phyloP scores from a whole-genome alignment of 2,888 invertebrate species.

The Drosophila sordidapex region DNA sequence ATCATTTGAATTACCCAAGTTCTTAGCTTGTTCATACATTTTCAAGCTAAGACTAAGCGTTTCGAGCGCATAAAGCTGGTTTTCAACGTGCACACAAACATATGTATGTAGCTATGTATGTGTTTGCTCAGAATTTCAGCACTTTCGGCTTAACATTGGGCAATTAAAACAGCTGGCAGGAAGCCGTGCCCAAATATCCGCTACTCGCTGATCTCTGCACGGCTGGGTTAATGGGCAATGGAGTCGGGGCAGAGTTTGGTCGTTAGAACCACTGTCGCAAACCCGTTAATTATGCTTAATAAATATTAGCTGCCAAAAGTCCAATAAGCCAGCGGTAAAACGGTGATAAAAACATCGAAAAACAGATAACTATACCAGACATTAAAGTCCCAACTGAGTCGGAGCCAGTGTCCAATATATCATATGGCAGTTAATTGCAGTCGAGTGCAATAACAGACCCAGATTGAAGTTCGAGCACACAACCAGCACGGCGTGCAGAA shows the following conservation, averaged over 20 bases:
- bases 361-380: slow-evolving; percentile 20
- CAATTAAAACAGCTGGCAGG: slow-evolving; percentile 55
- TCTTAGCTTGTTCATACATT: no score
- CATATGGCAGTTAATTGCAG: slow-evolving; percentile 63
- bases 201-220: slow-evolving; percentile 27
- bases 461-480: slow-evolving; percentile 27
- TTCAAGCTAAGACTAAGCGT: no score
- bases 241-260: slow-evolving; percentile 13
- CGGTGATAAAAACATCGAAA: slow-evolving; percentile 47
- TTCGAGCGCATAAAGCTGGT: background rate
- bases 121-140: background rate
- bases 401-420: slow-evolving; percentile 45
- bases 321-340: slow-evolving; percentile 62
- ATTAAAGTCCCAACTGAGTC: slow-evolving; percentile 2
- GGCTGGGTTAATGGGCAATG: slow-evolving; percentile 24
- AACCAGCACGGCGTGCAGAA: slow-evolving; percentile 24
- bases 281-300: slow-evolving; percentile 70
- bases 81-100: background rate
- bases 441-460: slow-evolving; percentile 35
- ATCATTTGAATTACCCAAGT: background rate
- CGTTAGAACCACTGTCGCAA: slow-evolving; percentile 33
- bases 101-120: background rate
- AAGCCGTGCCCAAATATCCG: slow-evolving; percentile 69
- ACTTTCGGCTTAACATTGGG: slow-evolving; percentile 30
- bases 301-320: slow-evolving; percentile 78